Evolutionary conservation across 2,113 vertebrate species (phyloP).

Genomic region (Passerina amoena): DNA sequence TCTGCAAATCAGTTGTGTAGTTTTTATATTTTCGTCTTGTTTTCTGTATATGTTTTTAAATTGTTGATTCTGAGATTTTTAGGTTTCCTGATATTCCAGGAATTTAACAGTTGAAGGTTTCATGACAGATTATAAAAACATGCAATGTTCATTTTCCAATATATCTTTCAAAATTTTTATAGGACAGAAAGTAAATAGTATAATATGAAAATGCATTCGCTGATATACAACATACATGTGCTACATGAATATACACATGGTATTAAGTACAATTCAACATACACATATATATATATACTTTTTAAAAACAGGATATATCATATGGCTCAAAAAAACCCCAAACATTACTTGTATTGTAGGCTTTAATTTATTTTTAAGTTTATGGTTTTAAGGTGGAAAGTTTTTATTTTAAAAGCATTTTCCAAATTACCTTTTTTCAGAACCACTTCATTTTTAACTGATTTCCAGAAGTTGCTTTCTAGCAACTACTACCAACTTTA

Average conservation of each 20-base stretch:
- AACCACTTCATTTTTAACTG: not conserved
- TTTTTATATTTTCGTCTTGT: not conserved
- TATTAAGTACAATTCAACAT: not conserved
- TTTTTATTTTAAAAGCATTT: slow-evolving; percentile 21
- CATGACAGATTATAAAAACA: not conserved
- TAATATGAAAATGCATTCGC: not conserved
- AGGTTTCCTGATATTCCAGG: not conserved
- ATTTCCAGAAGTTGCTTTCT: not conserved
- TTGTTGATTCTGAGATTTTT: not conserved
- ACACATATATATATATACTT: not conserved
- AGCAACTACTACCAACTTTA: not conserved
- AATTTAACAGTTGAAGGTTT: not conserved
- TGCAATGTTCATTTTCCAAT: not conserved
- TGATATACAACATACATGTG: not conserved
- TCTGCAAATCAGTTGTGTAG: slow-evolving; percentile 1
- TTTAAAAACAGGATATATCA: not conserved
- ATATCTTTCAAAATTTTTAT: not conserved
- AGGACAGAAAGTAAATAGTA: not conserved
- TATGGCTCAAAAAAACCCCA: not conserved
- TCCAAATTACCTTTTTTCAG: slow-evolving; percentile 3
- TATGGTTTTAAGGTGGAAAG: not conserved
- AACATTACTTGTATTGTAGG: not conserved
- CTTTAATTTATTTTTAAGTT: slow-evolving; percentile 5
- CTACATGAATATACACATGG: not conserved
- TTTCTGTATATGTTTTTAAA: slow-evolving; percentile 1